Percentiles rank a stretch among this genome's conserved stretches.
These are phyloP conservation scores for Epicampocera succincta DNA, from an alignment of 2,888 invertebrate species.

Conservation along the genomic window DNA sequence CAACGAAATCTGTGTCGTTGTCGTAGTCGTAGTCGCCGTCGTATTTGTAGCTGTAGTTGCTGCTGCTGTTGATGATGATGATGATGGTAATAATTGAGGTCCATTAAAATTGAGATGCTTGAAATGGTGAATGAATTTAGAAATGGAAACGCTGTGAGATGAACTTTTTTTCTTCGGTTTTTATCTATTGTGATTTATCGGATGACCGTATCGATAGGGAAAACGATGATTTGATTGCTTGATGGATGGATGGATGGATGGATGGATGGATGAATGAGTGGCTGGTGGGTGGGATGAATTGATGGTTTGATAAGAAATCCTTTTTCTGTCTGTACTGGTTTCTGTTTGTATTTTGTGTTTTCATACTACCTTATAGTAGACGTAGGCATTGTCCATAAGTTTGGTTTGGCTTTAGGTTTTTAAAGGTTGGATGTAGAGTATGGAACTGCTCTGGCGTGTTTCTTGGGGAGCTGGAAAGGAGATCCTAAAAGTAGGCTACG, in stretches of 20 bases:
- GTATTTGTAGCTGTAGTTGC: not conserved
- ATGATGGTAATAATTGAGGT: constrained; percentile 21
- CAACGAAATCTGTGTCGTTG: not conserved
- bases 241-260: not conserved
- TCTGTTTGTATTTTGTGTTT: constrained; percentile 27
- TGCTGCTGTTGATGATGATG: not conserved
- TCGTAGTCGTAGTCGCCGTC: not conserved
- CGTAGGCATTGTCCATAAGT: constrained; percentile 82
- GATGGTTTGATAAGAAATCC: constrained; percentile 23
- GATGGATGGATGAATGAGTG: constrained; percentile 4
- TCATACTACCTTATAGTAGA: constrained; percentile 80
- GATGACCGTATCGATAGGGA: constrained; percentile 41
- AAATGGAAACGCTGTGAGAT: constrained; percentile 26
- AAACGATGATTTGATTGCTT: constrained; percentile 13
- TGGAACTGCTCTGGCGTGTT: not conserved
- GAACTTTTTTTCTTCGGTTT: no score
- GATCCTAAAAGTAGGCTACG: constrained; percentile 42
- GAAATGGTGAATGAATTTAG: constrained; percentile 20
- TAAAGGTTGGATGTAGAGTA: no score
- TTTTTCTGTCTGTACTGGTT: no score
- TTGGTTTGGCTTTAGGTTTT: constrained; percentile 57
- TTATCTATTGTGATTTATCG: constrained; percentile 6
- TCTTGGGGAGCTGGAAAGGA: constrained; percentile 25
- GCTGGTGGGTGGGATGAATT: not conserved
- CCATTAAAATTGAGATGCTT: constrained; percentile 34